phyloP scores from a whole-genome alignment of 2,113 vertebrate species.

The Eublepharis macularius region DNA sequence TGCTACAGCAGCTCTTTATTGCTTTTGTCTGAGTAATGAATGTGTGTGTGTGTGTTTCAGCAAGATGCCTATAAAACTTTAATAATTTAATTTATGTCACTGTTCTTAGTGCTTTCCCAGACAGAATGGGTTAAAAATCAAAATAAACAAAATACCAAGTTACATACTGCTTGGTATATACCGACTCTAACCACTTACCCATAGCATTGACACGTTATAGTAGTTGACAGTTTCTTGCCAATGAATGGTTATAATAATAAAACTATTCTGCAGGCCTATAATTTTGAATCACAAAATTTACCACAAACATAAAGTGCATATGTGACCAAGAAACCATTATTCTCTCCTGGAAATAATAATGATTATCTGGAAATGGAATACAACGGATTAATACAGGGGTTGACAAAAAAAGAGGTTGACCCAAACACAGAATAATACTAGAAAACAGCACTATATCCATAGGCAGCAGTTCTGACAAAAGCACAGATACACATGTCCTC shows the following conservation, averaged over 20 bases:
- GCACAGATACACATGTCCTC: no score
- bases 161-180: background rate
- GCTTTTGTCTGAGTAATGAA: no score
- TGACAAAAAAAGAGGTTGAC: slow-evolving; percentile 17
- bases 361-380: slow-evolving; percentile 14
- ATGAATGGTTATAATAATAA: slow-evolving; percentile 33
- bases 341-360: slow-evolving; percentile 29
- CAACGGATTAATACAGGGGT: slow-evolving; percentile 11
- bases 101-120: background rate
- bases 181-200: slow-evolving; percentile 13
- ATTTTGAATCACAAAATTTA: slow-evolving; percentile 42
- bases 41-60: no score
- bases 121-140: slow-evolving; percentile 10
- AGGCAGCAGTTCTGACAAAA: background rate
- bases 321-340: slow-evolving; percentile 19
- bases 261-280: slow-evolving; percentile 30
- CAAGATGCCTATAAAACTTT: background rate
- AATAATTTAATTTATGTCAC: background rate
- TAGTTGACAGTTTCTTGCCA: slow-evolving; percentile 33
- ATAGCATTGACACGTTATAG: slow-evolving; percentile 14
- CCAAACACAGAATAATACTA: background rate
- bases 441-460: background rate
- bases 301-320: slow-evolving; percentile 38
- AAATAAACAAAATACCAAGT: slow-evolving; percentile 7
- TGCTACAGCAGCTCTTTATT: no score